phyloP scores from a whole-genome alignment of 2,797 vertebrate species.

The Halcyon chelicuti region DNA sequence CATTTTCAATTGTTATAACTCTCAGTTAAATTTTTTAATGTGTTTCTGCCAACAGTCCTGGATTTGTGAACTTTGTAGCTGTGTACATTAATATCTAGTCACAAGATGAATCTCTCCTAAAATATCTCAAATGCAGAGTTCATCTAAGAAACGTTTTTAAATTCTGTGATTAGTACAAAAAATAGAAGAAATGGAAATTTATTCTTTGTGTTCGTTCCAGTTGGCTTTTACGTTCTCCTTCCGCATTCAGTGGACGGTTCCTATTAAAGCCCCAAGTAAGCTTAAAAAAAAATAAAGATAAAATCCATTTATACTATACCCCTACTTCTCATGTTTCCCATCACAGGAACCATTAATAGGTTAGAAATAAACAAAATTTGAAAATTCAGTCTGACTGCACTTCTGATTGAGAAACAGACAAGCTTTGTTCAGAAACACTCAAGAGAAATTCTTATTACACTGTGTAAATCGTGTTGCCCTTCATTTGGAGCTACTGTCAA shows the following conservation, averaged over 20 bases:
- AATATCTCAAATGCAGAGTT: not conserved
- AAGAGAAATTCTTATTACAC: not conserved
- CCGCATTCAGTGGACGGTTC: not conserved
- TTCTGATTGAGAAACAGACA: not conserved
- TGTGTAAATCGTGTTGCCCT: not conserved
- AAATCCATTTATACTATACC: not conserved
- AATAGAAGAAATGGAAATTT: not conserved
- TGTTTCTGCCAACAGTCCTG: not conserved
- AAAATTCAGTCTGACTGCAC: slow-evolving; percentile 6
- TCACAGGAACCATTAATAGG: not conserved
- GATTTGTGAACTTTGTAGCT: not conserved
- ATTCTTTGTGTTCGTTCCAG: not conserved
- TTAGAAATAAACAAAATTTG: not conserved
- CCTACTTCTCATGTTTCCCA: not conserved
- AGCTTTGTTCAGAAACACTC: not conserved
- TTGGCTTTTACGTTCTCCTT: not conserved
- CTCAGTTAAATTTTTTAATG: not conserved
- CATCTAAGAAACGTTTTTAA: not conserved
- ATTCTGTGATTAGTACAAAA: not conserved
- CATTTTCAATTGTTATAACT: not conserved
- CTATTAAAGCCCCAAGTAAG: not conserved
- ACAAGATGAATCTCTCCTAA: not conserved
- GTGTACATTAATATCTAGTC: not conserved
- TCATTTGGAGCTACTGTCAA: not conserved
- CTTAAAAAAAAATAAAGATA: not conserved